Conservation (phyloP, 2,888 invertebrate species). For the Chesias legatella region DNA sequence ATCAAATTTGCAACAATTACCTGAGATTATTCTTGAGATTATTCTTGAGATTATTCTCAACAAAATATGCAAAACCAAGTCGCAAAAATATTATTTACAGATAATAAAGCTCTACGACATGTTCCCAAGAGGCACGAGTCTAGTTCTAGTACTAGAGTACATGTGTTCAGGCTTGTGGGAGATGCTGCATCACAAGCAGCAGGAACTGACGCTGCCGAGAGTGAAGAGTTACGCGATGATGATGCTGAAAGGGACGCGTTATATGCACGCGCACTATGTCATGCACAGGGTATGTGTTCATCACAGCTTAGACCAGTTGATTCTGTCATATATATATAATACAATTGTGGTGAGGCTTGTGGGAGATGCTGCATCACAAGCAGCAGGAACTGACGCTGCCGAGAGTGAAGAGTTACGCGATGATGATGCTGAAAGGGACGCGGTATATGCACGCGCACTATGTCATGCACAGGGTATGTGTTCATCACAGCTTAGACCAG, state of each 20-base stretch:
- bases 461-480: constrained; percentile 94
- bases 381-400: constrained; percentile 55
- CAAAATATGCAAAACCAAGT: too few species aligned
- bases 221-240: constrained; percentile 93
- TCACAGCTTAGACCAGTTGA: too few species aligned
- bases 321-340: too few species aligned
- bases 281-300: constrained; percentile 90
- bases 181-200: constrained; percentile 85
- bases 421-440: constrained; percentile 94
- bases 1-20: too few species aligned
- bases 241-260: constrained; percentile 93
- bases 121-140: constrained; percentile 92
- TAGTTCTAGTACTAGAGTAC: constrained; percentile 95
- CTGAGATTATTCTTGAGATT: too few species aligned
- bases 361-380: constrained; percentile 87
- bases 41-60: too few species aligned
- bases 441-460: constrained; percentile 92
- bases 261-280: constrained; percentile 92
- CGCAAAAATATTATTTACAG: constrained; percentile 62
- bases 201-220: constrained; percentile 86
- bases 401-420: constrained; percentile 81
- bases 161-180: constrained; percentile 94
- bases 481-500: background rate
- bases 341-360: constrained; percentile 94
- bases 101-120: constrained; percentile 93